phyloP scores from a whole-genome alignment of 2,113 vertebrate genomes.

The Oncorhynchus keta region DNA sequence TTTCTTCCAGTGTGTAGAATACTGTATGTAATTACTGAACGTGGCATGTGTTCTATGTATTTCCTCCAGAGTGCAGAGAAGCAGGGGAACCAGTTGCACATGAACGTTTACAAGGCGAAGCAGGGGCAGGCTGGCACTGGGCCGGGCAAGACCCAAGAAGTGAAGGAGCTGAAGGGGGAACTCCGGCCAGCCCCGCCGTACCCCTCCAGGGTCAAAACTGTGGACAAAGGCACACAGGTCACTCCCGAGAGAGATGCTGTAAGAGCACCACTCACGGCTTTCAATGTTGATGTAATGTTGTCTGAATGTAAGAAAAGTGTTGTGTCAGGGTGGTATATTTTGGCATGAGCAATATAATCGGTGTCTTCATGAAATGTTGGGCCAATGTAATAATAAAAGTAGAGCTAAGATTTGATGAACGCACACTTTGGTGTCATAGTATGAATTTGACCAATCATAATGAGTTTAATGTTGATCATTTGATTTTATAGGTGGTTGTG shows the following conservation, averaged over 20 bases:
- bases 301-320: no score
- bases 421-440: no score
- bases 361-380: no score
- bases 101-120: conserved; percentile 87
- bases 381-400: no score
- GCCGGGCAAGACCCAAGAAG: conserved; percentile 63
- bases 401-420: no score
- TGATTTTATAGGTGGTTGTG: conserved; percentile 54
- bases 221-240: conserved; percentile 79
- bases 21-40: no score
- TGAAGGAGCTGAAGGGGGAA: conserved; percentile 74
- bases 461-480: neutral
- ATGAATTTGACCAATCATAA: no score
- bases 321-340: no score
- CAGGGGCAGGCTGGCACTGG: conserved; percentile 51
- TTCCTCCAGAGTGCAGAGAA: conserved; percentile 83
- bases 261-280: conserved; percentile 35
- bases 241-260: conserved; percentile 76
- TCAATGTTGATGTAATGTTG: neutral
- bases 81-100: conserved; percentile 88
- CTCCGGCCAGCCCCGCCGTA: conserved; percentile 77
- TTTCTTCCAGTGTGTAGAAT: neutral
- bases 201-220: conserved; percentile 75
- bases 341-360: no score
- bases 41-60: neutral